Conservation (phyloP, 2,113 vertebrate genomes). For the Dinomys branickii region DNA sequence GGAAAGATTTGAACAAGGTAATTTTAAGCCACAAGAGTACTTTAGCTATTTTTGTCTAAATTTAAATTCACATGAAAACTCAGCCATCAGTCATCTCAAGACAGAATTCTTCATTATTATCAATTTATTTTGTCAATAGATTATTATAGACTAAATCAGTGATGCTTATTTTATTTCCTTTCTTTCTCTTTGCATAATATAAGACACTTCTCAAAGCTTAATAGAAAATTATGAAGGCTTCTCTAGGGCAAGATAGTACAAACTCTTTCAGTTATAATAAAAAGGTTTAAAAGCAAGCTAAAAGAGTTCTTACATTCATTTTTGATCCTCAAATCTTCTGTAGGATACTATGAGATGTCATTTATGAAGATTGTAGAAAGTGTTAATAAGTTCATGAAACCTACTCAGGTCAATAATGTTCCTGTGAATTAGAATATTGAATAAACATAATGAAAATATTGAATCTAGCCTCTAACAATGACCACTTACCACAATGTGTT, state of each 20-base stretch:
- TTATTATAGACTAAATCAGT: background rate
- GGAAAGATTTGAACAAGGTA: background rate
- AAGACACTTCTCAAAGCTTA: background rate
- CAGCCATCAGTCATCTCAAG: conserved; percentile 54
- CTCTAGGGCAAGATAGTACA: background rate
- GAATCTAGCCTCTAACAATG: background rate
- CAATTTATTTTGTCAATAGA: conserved; percentile 42
- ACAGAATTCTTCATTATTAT: background rate
- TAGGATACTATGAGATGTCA: conserved; percentile 29
- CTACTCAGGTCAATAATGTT: conserved; percentile 39
- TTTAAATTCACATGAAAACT: conserved; percentile 54
- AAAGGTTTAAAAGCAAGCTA: background rate
- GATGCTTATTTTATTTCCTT: conserved; percentile 23
- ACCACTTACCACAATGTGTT: background rate
- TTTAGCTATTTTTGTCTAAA: conserved; percentile 62
- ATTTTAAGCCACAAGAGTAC: conserved; percentile 62
- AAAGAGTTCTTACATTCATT: conserved; percentile 36
- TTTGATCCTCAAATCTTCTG: conserved; percentile 34
- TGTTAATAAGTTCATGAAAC: conserved; percentile 51
- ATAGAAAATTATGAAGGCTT: conserved; percentile 47
- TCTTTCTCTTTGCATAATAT: conserved; percentile 39
- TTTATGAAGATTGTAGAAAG: conserved; percentile 51
- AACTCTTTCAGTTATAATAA: conserved; percentile 62
- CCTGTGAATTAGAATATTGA: background rate
- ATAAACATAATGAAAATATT: conserved; percentile 20